Base-by-base conservation (phyloP, 2,888 invertebrate species). In the Agonopterix alstromeriana region DNA sequence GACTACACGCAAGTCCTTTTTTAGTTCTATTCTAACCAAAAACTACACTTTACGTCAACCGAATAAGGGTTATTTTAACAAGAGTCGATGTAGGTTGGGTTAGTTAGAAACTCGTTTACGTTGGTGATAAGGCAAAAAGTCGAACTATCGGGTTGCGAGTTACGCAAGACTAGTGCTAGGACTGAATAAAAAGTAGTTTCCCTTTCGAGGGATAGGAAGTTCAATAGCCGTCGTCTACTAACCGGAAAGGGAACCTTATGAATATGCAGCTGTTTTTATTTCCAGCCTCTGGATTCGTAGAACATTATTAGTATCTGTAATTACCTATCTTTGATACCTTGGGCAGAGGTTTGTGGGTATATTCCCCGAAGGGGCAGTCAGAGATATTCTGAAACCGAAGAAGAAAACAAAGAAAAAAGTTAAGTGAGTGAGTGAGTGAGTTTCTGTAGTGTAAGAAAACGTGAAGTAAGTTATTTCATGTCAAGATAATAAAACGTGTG, bases 191-290 rank as follows among this genome's bases (percentile, higher is more conserved):
- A 83, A 82, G 68, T 63, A 57, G 77, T 78, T 81, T 81, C 81
- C 77, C 78, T 83, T 78, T 80, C 71, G 67, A 76, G 73, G 65
- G 72, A 71, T 77, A 77, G 77, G 80, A 80, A 82, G 80, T 85
- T 84, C 78, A 78, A 73, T 68, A 74, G 63, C 77, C 77, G 70
- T 58, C 54, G 54, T 27, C 5, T 7, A 54, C 57, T 67, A 73
- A 80, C 72, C 68, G 69, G 73, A 76, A 76, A 74, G 68, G 59
- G 61, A 57, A 57, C 58, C 57, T 56, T 52, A 50, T 48, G 52
- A 47, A 51, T 53, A 50, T 52, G 48, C 49, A 40, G 14, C 35
- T 43, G 17, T 42, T 27, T n/a, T 43, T 27, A 43, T 10, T 5
- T 27, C 5, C 27, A 27, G 27, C 27, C 7, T 27, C 27, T 27